Percentiles rank a stretch among this genome's conserved stretches.
These are phyloP conservation scores for Morone saxatilis DNA, from an alignment of 2,113 vertebrate species.

Conservation along the genomic window DNA sequence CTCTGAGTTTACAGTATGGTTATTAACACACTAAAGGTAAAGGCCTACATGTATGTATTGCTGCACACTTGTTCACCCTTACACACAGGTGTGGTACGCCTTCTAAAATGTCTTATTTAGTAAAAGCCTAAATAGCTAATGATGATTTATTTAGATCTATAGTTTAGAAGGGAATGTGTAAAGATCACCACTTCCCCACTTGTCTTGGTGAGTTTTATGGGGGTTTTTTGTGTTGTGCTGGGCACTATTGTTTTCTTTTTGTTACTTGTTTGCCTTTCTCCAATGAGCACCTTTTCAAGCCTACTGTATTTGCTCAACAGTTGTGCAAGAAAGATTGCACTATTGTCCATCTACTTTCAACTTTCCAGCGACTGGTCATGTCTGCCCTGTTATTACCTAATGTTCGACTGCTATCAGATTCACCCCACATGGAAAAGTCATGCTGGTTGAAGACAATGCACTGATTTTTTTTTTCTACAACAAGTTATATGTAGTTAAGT, in stretches of 20 bases:
- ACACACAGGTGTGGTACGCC: conserved; percentile 32
- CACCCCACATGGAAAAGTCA: conserved; percentile 24
- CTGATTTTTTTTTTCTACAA: background rate
- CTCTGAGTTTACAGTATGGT: conserved; percentile 34
- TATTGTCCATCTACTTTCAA: conserved; percentile 20
- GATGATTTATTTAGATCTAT: background rate
- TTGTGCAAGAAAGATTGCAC: conserved; percentile 56
- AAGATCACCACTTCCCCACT: background rate
- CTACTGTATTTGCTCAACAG: conserved; percentile 44
- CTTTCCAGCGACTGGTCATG: conserved; percentile 27
- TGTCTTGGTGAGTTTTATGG: background rate
- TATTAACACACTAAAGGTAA: conserved; percentile 11
- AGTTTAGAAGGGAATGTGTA: conserved; percentile 7
- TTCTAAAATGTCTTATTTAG: conserved; percentile 33
- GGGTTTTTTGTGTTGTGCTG: conserved; percentile 1
- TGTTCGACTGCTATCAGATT: conserved; percentile 28
- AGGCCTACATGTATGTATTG: conserved; percentile 23
- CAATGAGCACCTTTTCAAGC: conserved; percentile 40
- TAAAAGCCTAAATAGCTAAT: conserved; percentile 11
- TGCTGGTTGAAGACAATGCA: conserved; percentile 16
- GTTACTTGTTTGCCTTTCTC: conserved; percentile 63
- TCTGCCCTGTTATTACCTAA: conserved; percentile 17
- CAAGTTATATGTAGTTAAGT: background rate
- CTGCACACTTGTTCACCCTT: conserved; percentile 41
- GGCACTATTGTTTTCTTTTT: background rate